Conservation (phyloP, 2,797 vertebrate genomes). For the Rhodeus uyekii region DNA sequence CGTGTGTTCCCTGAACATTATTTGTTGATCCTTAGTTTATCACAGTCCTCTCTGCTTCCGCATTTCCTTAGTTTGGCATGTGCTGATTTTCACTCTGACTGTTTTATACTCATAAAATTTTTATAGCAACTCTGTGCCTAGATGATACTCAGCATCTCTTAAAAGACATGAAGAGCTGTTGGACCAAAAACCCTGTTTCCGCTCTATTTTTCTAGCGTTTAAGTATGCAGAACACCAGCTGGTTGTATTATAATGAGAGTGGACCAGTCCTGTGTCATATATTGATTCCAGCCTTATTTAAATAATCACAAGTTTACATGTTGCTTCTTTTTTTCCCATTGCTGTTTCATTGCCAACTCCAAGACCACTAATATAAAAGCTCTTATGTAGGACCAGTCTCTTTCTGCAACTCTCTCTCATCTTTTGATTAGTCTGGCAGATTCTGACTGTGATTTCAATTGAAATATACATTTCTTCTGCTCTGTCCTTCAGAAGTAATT, state of each 20-base stretch:
- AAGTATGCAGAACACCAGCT: background rate
- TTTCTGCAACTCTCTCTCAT: constrained; percentile 6
- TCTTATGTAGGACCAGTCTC: background rate
- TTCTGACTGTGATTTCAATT: constrained; percentile 11
- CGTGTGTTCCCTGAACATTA: background rate
- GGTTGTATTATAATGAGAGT: background rate
- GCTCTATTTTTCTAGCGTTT: background rate
- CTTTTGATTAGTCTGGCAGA: constrained; percentile 28
- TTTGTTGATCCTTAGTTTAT: background rate
- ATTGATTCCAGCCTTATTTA: background rate
- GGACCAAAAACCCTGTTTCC: background rate
- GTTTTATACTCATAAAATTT: background rate
- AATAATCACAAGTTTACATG: background rate
- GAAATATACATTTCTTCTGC: background rate
- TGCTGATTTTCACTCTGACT: background rate
- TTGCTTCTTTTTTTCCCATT: background rate
- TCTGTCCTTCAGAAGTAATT: background rate
- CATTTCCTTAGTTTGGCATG: background rate
- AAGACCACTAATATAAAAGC: background rate
- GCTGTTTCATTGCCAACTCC: background rate
- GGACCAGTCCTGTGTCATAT: background rate
- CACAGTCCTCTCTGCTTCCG: background rate
- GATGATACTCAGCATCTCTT: background rate
- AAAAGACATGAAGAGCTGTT: background rate
- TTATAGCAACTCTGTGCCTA: background rate